Evolutionary conservation across 2,113 vertebrate genomes (phyloP).

Genomic region (Stigmatopora nigra): DNA sequence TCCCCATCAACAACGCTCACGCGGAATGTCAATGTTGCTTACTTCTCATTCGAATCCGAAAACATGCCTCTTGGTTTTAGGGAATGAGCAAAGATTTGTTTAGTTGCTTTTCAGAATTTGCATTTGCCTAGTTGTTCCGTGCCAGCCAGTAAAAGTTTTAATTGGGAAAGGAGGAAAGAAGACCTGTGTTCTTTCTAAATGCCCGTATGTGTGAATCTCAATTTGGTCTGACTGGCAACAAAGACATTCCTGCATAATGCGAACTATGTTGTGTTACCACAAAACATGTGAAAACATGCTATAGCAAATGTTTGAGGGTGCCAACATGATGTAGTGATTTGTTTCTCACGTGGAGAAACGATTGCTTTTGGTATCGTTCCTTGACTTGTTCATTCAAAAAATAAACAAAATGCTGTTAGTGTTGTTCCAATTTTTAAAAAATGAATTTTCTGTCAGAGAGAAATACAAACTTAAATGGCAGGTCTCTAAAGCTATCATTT

Average conservation of each 20-base stretch:
- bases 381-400: neutral
- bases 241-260: conserved; percentile 62
- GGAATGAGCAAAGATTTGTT: conserved; percentile 59
- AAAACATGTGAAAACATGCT: neutral
- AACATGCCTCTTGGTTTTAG: conserved; percentile 29
- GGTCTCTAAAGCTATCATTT: no score
- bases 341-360: neutral
- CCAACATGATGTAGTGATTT: neutral
- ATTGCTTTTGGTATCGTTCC: neutral
- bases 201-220: conserved; percentile 26
- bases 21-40: conserved; percentile 53
- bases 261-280: conserved; percentile 23
- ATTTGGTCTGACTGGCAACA: conserved; percentile 40
- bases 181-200: conserved; percentile 17
- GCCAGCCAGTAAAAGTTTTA: conserved; percentile 64
- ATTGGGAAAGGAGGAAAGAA: conserved; percentile 63
- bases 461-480: no score
- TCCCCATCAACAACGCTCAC: conserved; percentile 33
- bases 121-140: conserved; percentile 59
- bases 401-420: no score
- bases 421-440: no score
- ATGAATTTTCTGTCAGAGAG: no score
- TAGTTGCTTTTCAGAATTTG: conserved; percentile 72
- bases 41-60: conserved; percentile 48
- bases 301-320: neutral